Base-by-base conservation (phyloP, 1,140 invertebrate species). In the Bilobella aurantiaca region DNA sequence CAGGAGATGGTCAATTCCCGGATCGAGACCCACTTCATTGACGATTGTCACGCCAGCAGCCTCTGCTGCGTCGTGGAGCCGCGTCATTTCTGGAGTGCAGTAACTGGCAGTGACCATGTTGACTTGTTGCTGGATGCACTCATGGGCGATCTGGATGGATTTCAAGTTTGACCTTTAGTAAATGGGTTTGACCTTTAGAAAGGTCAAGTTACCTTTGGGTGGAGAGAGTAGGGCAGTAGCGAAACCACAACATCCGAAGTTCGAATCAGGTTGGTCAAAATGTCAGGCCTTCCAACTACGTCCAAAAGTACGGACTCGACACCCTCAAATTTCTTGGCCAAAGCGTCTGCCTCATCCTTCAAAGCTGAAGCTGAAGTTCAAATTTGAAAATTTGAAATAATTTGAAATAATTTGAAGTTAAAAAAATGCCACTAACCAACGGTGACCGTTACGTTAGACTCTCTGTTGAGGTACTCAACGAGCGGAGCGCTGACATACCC, bases 61-160 rank as follows among this genome's bases (percentile, higher is more conserved):
- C 58, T 84, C 81, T 0, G 93, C 93, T 66, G 87, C 82, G 16
- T 90, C 76, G 72, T 98, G 86, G 1, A 98, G 76, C 0, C 84
- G 82, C 66, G 82, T 84, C 74, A 99, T 88, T 71, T 90, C 84
- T 0, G 90, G 86, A 3, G 87, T 88, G 27, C 92, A 84, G 74
- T 99, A 99, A 63, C 92, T 96, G 0, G 95, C 94, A 0, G 97
- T 99, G 1, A 99, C 93, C 85, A 99, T 87, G 75, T 99, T 91
- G 0, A 85, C 88, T 49, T 86, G 84, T 62, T 88, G 81, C 1
- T 84, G 81, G 37, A 99, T 93, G 74, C 96, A 99, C 30, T 86
- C 82, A 69, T 87, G 84, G 0, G 95, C 96, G 49, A 85, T 76
- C 58, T 69, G 29, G n/a, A n/a, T n/a, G n/a, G n/a, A n/a, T n/a